These are phyloP conservation scores for Diaphora mendica DNA, from an alignment of 2,888 invertebrate genomes.

Conservation along the genomic window DNA sequence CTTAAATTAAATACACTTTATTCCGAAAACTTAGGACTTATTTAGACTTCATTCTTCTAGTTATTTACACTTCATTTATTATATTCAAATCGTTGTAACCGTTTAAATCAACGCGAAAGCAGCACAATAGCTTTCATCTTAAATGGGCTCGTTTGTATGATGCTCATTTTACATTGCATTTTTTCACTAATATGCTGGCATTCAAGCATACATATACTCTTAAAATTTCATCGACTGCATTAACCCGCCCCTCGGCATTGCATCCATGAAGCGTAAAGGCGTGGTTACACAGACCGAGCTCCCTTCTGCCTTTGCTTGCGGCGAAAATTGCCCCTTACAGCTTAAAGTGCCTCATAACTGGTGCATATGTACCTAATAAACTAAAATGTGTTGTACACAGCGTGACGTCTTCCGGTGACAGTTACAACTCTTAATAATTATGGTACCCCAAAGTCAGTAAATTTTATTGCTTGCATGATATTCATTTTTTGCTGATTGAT, in stretches of 20 bases:
- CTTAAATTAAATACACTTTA: neutral
- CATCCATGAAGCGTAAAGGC: conserved; percentile 73
- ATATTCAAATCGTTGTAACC: neutral
- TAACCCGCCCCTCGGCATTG: conserved; percentile 56
- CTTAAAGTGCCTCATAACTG: conserved; percentile 71
- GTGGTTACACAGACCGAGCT: conserved; percentile 73
- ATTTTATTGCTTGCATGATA: conserved; percentile 31
- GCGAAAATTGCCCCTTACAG: conserved; percentile 78
- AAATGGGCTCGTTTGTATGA: neutral
- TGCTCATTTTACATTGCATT: conserved; percentile 1
- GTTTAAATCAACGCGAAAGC: neutral
- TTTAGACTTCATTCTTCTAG: too few relatives aligned
- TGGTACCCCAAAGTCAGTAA: conserved; percentile 29
- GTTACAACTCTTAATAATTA: conserved; percentile 50
- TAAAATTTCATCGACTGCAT: conserved; percentile 48
- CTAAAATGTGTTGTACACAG: conserved; percentile 70
- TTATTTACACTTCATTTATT: too few relatives aligned
- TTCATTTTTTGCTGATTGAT: conserved; percentile 13
- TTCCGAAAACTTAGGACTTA: neutral
- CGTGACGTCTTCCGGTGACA: conserved; percentile 77
- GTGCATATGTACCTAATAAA: conserved; percentile 75
- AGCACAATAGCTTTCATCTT: neutral
- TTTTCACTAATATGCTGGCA: neutral
- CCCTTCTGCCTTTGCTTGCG: conserved; percentile 73
- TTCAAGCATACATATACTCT: conserved; percentile 15